phyloP scores from a whole-genome alignment of 1,140 invertebrate genomes.

The Theocolax elegans region DNA sequence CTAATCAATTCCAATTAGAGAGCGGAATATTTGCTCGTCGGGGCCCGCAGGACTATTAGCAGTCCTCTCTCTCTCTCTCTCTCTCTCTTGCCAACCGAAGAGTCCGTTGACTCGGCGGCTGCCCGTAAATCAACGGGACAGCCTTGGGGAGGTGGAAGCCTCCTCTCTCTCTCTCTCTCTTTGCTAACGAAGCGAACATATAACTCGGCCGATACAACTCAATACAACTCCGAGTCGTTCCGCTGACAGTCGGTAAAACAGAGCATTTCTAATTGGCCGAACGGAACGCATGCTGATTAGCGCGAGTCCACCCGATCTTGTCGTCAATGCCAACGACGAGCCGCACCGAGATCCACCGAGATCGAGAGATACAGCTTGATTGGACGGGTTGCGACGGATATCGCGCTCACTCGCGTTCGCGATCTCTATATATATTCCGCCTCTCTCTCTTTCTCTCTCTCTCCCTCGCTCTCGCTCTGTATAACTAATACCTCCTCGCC shows the following conservation, averaged over 20 bases:
- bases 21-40: slow-evolving; percentile 64
- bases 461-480: too few species aligned
- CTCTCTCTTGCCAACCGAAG: not conserved
- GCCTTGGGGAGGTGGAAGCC: too few species aligned
- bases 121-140: slow-evolving; percentile 65
- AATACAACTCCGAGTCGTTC: slow-evolving; percentile 55
- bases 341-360: too few species aligned
- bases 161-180: too few species aligned
- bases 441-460: too few species aligned
- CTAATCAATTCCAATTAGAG: slow-evolving; percentile 70
- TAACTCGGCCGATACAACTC: slow-evolving; percentile 67
- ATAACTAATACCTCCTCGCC: too few species aligned
- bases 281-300: slow-evolving; percentile 66
- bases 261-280: slow-evolving; percentile 66
- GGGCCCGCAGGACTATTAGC: slow-evolving; percentile 65
- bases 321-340: too few species aligned
- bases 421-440: too few species aligned
- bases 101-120: slow-evolving; percentile 53
- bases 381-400: too few species aligned
- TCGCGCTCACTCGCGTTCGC: too few species aligned
- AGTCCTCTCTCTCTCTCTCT: slow-evolving; percentile 50
- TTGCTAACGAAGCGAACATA: slow-evolving; percentile 66
- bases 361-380: too few species aligned
- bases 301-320: slow-evolving; percentile 40
- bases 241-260: slow-evolving; percentile 68